These are phyloP conservation scores for Maylandia zebra DNA, from an alignment of 2,113 vertebrate species.

Conservation along the genomic window DNA sequence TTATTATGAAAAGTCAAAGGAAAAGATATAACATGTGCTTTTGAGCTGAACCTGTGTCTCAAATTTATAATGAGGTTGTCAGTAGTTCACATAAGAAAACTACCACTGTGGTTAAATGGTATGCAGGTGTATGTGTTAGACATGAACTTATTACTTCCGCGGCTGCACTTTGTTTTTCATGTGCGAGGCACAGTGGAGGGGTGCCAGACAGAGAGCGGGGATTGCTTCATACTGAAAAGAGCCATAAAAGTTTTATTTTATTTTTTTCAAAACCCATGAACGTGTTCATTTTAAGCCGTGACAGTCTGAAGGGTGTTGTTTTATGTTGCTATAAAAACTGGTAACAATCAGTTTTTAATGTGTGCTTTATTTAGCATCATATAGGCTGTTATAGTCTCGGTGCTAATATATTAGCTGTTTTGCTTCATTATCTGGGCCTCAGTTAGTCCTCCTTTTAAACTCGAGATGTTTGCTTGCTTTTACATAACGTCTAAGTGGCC, in stretches of 20 bases:
- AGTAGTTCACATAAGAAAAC: not conserved
- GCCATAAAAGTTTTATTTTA: not conserved
- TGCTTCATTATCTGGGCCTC: not conserved
- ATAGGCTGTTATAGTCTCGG: not conserved
- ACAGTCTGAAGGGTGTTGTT: not conserved
- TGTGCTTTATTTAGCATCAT: not conserved
- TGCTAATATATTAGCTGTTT: not conserved
- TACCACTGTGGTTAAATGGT: not conserved
- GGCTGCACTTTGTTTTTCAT: not conserved
- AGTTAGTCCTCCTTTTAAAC: not conserved
- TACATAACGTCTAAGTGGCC: not conserved
- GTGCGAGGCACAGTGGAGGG: not conserved
- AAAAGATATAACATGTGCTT: fast-evolving
- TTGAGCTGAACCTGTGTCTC: not conserved
- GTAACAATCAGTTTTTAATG: not conserved
- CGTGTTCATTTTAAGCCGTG: not conserved
- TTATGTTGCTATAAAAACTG: not conserved
- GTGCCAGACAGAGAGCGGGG: not conserved
- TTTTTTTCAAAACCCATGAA: not conserved
- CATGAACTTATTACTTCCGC: not conserved
- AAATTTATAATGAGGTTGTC: not conserved
- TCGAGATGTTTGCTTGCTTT: not conserved
- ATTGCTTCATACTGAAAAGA: not conserved
- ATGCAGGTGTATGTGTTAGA: not conserved
- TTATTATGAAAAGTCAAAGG: not conserved